Percentiles rank a stretch among this genome's conserved stretches.
Conservation (phyloP, 1,140 invertebrate species). For the Vanessa tameamea region DNA sequence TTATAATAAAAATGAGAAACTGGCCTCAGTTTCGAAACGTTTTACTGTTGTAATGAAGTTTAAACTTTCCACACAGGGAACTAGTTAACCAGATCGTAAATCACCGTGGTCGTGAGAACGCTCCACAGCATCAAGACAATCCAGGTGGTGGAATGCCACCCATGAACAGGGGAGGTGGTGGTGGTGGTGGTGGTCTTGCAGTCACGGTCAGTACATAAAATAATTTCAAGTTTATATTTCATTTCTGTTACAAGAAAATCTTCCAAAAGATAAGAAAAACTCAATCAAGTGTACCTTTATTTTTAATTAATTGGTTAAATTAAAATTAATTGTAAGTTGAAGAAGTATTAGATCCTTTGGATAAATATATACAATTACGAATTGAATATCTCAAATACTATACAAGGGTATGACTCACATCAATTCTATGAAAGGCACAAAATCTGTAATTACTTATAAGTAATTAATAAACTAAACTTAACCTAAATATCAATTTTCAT, state of each 20-base stretch:
- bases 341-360: too few relatives aligned
- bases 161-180: slow-evolving; percentile 54
- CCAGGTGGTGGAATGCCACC: slow-evolving; percentile 40
- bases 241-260: neutral
- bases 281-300: too few relatives aligned
- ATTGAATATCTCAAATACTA: too few relatives aligned
- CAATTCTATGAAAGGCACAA: too few relatives aligned
- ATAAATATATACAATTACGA: too few relatives aligned
- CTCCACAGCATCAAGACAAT: slow-evolving; percentile 61
- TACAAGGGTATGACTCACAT: too few relatives aligned
- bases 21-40: neutral
- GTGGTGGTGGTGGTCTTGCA: slow-evolving; percentile 60
- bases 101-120: slow-evolving; percentile 75
- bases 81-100: slow-evolving; percentile 77
- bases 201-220: slow-evolving; percentile 46
- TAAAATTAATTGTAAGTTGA: too few relatives aligned
- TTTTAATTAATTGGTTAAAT: too few relatives aligned
- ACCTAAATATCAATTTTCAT: too few relatives aligned
- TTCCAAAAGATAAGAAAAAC: too few relatives aligned
- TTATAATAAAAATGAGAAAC: neutral
- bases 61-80: slow-evolving; percentile 58
- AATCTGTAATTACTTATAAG: too few relatives aligned
- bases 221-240: neutral
- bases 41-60: neutral
- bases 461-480: too few relatives aligned